Conservation (phyloP, 1,140 invertebrate species). For the Platyura marginata region DNA sequence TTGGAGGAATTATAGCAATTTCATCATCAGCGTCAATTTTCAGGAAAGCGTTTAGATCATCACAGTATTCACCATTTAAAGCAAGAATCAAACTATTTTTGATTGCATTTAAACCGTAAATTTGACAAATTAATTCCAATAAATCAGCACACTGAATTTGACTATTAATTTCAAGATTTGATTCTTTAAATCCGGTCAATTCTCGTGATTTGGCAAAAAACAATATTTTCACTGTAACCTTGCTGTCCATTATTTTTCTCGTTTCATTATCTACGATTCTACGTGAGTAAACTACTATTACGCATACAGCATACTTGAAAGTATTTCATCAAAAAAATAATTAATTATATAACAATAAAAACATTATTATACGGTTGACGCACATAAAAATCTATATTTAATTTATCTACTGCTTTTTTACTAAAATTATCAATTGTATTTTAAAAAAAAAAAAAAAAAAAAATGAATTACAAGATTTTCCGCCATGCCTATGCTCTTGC, state of each 20-base stretch:
- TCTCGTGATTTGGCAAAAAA: constrained; percentile 82
- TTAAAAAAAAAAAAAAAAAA: too few relatives aligned
- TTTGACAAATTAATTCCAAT: constrained; percentile 31
- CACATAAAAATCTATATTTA: too few relatives aligned
- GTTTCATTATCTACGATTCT: too few relatives aligned
- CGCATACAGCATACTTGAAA: too few relatives aligned
- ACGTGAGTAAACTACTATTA: too few relatives aligned
- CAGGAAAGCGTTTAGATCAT: constrained; percentile 30
- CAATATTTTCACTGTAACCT: constrained; percentile 41
- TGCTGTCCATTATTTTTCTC: background rate
- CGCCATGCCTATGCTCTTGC: too few relatives aligned
- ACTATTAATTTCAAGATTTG: constrained; percentile 27
- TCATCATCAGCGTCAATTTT: constrained; percentile 44
- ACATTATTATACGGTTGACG: too few relatives aligned
- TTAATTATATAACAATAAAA: too few relatives aligned
- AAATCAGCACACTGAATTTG: constrained; percentile 33
- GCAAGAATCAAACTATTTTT: constrained; percentile 54
- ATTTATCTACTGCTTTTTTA: too few relatives aligned
- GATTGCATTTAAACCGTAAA: constrained; percentile 47
- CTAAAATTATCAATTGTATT: too few relatives aligned
- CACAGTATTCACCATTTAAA: constrained; percentile 58
- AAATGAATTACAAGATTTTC: too few relatives aligned
- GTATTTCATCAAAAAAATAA: too few relatives aligned
- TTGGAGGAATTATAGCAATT: constrained; percentile 69
- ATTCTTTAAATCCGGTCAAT: constrained; percentile 39